phyloP scores from a whole-genome alignment of 2,113 vertebrate genomes.

The Sinocyclocheilus anophthalmus region DNA sequence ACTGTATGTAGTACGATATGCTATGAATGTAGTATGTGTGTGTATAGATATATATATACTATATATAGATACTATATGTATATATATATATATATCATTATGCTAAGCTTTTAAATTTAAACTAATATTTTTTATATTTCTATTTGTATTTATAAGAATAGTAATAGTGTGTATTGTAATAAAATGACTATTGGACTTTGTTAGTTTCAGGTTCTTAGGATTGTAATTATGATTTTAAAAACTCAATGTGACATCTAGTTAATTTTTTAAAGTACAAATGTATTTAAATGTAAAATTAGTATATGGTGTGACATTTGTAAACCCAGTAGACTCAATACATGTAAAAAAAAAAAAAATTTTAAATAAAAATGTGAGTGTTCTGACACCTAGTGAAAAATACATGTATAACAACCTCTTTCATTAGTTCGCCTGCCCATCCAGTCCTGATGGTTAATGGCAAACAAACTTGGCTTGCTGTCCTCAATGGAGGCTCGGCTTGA shows the following conservation, averaged over 20 bases:
- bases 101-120: neutral
- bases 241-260: neutral
- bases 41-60: too few relatives aligned
- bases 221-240: neutral
- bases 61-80: too few relatives aligned
- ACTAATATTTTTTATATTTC: too few relatives aligned
- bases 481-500: too few relatives aligned
- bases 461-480: too few relatives aligned
- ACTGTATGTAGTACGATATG: too few relatives aligned
- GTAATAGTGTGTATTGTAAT: neutral
- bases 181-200: neutral
- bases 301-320: neutral
- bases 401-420: neutral
- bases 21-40: too few relatives aligned
- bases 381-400: conserved; percentile 20
- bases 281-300: neutral
- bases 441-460: too few relatives aligned
- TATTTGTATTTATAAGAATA: neutral
- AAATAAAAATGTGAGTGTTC: neutral
- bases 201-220: neutral
- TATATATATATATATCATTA: too few relatives aligned
- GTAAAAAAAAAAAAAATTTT: neutral
- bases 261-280: too few relatives aligned
- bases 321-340: neutral
- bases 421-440: too few relatives aligned